Conservation (phyloP, 2,113 vertebrate species). For the Sylvietta virens region DNA sequence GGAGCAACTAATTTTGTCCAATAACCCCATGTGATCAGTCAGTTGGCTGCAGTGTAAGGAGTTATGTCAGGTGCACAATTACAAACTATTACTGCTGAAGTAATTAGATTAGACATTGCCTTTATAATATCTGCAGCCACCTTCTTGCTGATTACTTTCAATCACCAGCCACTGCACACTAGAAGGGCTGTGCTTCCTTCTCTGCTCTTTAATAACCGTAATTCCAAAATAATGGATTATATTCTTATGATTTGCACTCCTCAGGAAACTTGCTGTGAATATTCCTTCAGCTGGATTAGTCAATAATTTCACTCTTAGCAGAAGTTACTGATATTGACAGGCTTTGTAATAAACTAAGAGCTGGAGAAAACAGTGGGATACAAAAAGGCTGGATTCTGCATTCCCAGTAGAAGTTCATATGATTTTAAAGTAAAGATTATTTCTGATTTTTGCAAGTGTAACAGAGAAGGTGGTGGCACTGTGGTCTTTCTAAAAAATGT, state of each 20-base stretch:
- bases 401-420: background rate
- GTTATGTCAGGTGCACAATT: slow-evolving; percentile 18
- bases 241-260: background rate
- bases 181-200: background rate
- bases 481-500: background rate
- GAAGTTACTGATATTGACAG: background rate
- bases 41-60: slow-evolving; percentile 12
- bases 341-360: background rate
- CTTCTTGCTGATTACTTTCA: background rate
- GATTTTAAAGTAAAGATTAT: background rate
- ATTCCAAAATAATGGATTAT: background rate
- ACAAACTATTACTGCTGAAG: slow-evolving; percentile 7
- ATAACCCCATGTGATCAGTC: background rate
- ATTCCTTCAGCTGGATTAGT: background rate
- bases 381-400: background rate
- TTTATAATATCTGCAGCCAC: background rate
- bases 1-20: slow-evolving; percentile 31
- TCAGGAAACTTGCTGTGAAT: background rate
- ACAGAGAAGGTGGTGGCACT: fast-evolving
- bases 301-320: background rate
- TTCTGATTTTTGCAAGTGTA: background rate
- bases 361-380: background rate
- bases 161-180: background rate
- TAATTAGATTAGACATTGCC: slow-evolving; percentile 31
- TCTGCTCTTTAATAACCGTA: background rate